Evolutionary conservation across 2,113 vertebrate species (phyloP).

Genomic region (Alexandromys fortis): DNA sequence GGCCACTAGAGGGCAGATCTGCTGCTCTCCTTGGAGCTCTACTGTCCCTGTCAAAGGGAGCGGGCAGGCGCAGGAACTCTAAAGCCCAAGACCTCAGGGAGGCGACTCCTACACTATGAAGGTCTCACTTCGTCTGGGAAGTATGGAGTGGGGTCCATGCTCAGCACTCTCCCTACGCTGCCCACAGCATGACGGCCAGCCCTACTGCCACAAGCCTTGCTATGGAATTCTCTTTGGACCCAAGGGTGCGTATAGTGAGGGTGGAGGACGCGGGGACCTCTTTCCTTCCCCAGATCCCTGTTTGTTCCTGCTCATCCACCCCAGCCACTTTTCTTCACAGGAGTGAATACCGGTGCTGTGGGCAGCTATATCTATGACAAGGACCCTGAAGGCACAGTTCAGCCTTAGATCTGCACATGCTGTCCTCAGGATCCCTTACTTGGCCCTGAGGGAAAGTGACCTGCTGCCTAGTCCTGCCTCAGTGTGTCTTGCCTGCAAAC

Average conservation of each 20-base stretch:
- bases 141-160: rapidly evolving
- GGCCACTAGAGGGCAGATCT: not conserved
- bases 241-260: conserved; percentile 85
- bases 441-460: not conserved
- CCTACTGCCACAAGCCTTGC: conserved; percentile 91
- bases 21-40: not conserved
- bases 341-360: conserved; percentile 97
- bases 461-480: not conserved
- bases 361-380: conserved; percentile 99
- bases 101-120: not conserved
- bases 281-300: not conserved
- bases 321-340: conserved; percentile 83
- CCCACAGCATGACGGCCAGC: conserved; percentile 87
- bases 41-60: too few relatives aligned
- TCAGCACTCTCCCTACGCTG: rapidly evolving
- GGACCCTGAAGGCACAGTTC: conserved; percentile 91
- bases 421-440: not conserved
- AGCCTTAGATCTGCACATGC: conserved; percentile 87
- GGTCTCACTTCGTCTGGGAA: not conserved
- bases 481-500: not conserved
- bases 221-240: conserved; percentile 90
- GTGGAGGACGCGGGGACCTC: not conserved
- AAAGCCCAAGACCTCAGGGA: not conserved
- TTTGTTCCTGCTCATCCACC: rapidly evolving
- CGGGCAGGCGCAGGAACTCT: not conserved